Evolutionary conservation across 2,888 invertebrate genomes (phyloP), one percentile per base, ranked within the genome.

Genomic region (Pherbina coryleti): DNA sequence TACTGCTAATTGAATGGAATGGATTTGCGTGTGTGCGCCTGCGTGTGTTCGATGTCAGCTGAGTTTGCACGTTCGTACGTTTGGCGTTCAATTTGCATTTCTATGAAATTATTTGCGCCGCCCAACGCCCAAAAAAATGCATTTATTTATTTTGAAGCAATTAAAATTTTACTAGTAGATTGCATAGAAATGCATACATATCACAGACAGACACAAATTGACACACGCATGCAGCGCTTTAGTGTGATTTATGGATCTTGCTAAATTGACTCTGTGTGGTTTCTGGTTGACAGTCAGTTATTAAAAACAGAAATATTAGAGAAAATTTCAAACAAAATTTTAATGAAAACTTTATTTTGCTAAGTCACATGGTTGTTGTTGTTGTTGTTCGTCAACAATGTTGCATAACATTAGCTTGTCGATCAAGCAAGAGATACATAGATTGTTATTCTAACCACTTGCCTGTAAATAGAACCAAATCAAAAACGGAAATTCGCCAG

Each of bases 121-220:
- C 28, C 34, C 28, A 31, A 34, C 34, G 17, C 51, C 69, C 25
- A 69, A 49, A 62, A 71, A 55, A 71, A 28, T 34, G 34, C 55
- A 55, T 53, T 62, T 28, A 62, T 73, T 49, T 73, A 73, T 73
- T 62, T 60, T 73, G 53, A 19, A 73, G 73, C 62, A 73, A 73
- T 73, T 73, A 73, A 62, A 71, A 71, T 31, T 31, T n/a, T 73
- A 34, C 19, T 31, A n/a, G n/a, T 62, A 25, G 44, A 73, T 60
- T 73, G 62, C 62, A 9, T n/a, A 51, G n/a, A 25, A 7, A 34
- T 5, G 1, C 44, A 44, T 11, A 44, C 11, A 44, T 11, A 44
- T 37, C 37, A 37, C 37, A 14, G 1, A n/a, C 49, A 51, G 22
- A 67, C 67, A 67, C 34, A n/a, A 55, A 25, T 31, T n/a, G 37